A percentile compares a stretch with the other conserved stretches of the same genome.
Evolutionary conservation across 2,113 vertebrate species (phyloP).

Genomic region (Campylomormyrus tamandua): DNA sequence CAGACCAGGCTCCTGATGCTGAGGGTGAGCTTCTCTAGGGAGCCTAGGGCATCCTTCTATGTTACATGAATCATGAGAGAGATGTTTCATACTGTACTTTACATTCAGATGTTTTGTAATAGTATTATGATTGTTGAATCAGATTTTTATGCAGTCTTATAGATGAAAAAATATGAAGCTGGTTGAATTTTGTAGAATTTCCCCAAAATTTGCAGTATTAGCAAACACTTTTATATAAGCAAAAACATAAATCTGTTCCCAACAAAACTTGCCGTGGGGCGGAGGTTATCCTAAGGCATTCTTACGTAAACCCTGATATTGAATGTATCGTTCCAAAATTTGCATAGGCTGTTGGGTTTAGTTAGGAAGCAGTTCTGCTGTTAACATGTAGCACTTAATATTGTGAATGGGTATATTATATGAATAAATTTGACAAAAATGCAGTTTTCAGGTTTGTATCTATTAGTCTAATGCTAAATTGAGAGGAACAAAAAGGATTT

Average conservation of each 20-base stretch:
- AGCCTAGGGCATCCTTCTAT: slow-evolving; percentile 17
- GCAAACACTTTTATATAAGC: not conserved
- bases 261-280: not conserved
- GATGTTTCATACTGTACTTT: slow-evolving; percentile 51
- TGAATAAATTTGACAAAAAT: slow-evolving; percentile 54
- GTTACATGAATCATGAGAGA: slow-evolving; percentile 33
- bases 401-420: slow-evolving; percentile 59
- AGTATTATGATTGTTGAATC: slow-evolving; percentile 43
- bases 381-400: slow-evolving; percentile 65
- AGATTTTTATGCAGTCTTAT: slow-evolving; percentile 64
- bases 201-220: slow-evolving; percentile 16
- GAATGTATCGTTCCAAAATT: slow-evolving; percentile 65
- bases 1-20: not conserved
- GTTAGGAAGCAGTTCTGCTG: slow-evolving; percentile 46
- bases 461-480: slow-evolving; percentile 47
- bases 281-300: slow-evolving; percentile 37
- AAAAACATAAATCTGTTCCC: not conserved
- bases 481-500: slow-evolving; percentile 44
- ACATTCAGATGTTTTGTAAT: slow-evolving; percentile 46
- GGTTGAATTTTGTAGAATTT: slow-evolving; percentile 49
- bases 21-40: not conserved
- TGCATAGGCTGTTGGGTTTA: slow-evolving; percentile 61
- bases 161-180: slow-evolving; percentile 41
- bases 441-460: slow-evolving; percentile 52
- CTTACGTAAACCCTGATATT: slow-evolving; percentile 57